Conservation (phyloP, 2,113 vertebrate species). For the Uropsilus gracilis region DNA sequence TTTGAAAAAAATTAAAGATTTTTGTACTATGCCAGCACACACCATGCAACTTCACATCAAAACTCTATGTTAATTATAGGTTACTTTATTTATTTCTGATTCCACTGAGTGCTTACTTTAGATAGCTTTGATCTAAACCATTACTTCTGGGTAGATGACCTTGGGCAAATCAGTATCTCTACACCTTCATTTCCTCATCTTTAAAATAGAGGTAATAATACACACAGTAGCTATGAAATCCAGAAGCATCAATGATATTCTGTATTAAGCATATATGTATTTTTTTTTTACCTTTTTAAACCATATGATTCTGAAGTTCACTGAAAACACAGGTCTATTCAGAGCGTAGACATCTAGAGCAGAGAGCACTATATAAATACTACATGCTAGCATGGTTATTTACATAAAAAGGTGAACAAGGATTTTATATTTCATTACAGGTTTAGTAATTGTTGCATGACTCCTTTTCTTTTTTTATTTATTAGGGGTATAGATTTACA, state of each 20-base stretch:
- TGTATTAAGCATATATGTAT: too few species aligned
- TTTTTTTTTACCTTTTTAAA: not conserved
- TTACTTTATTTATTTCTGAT: not conserved
- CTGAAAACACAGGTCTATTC: not conserved
- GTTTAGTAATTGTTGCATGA: not conserved
- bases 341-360: not conserved
- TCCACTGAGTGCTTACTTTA: not conserved
- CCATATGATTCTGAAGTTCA: not conserved
- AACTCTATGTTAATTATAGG: not conserved
- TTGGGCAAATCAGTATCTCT: not conserved
- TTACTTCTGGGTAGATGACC: not conserved
- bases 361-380: not conserved
- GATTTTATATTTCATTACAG: not conserved
- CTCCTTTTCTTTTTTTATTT: not conserved
- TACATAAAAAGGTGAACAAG: not conserved
- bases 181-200: not conserved
- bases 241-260: not conserved
- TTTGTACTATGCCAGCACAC: not conserved
- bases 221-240: not conserved
- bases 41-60: not conserved
- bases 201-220: constrained; percentile 36
- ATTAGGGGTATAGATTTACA: too few species aligned
- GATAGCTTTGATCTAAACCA: not conserved
- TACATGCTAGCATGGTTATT: not conserved
- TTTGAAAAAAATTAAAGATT: not conserved